Evolutionary conservation across 2,888 invertebrate genomes (phyloP).

Genomic region (Coleophora flavipennella): DNA sequence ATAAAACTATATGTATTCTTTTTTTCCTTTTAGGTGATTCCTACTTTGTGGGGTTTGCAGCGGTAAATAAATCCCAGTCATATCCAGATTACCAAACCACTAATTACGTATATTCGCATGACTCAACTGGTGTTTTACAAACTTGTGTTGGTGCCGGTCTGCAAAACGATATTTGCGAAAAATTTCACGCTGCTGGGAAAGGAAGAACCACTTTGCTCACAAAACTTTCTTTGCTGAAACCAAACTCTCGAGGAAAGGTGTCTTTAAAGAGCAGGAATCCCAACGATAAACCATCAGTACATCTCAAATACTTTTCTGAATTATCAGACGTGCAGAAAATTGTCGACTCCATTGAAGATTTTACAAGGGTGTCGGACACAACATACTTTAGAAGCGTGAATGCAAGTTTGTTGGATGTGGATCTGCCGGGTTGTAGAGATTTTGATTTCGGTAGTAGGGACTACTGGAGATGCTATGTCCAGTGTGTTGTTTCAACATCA

Average conservation of each 20-base stretch:
- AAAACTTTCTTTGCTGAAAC: not conserved
- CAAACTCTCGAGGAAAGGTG: not conserved
- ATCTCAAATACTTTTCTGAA: not conserved
- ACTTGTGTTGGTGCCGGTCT: not conserved
- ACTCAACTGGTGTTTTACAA: not conserved
- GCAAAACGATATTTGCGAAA: not conserved
- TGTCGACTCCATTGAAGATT: not conserved
- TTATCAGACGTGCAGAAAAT: not conserved
- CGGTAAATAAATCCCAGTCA: not conserved
- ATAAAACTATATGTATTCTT: too few relatives aligned
- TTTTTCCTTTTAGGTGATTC: too few relatives aligned
- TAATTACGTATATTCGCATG: not conserved
- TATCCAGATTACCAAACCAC: not conserved
- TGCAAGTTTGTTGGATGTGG: not conserved
- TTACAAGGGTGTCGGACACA: not conserved
- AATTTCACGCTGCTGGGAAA: not conserved
- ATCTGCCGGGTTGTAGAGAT: not conserved
- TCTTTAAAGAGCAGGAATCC: not conserved
- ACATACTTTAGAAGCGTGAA: not conserved
- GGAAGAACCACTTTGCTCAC: not conserved
- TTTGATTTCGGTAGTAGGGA: not conserved
- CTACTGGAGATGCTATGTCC: conserved; percentile 73
- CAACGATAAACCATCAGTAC: not conserved
- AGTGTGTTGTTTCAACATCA: conserved; percentile 62
- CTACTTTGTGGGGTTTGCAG: not conserved